phyloP scores from a whole-genome alignment of 1,140 invertebrate species.

The Tetramorium simillimum region DNA sequence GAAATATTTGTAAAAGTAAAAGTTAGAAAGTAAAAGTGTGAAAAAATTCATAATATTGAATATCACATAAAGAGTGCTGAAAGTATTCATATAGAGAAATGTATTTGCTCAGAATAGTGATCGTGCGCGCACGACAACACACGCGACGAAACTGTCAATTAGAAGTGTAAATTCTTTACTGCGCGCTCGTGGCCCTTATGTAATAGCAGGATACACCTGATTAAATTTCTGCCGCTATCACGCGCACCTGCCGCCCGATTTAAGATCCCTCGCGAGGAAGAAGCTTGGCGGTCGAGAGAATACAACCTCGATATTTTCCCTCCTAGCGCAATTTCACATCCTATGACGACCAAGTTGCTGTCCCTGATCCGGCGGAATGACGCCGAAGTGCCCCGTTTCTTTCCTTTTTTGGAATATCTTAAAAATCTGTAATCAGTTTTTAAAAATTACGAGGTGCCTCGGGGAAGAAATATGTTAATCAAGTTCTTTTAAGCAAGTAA shows the following conservation, averaged over 20 bases:
- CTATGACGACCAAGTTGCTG: slow-evolving; percentile 1
- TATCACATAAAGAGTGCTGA: not conserved
- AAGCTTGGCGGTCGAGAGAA: slow-evolving; percentile 30
- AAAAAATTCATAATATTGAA: not conserved
- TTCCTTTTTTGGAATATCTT: slow-evolving; percentile 43
- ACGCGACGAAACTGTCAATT: slow-evolving; percentile 54
- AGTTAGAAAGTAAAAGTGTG: not conserved
- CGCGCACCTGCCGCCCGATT: slow-evolving; percentile 57
- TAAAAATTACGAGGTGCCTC: not conserved
- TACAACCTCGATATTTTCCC: slow-evolving; percentile 41
- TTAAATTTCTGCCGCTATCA: slow-evolving; percentile 64
- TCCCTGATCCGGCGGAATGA: slow-evolving; percentile 25
- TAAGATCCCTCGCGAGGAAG: slow-evolving; percentile 66
- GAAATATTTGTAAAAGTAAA: not conserved
- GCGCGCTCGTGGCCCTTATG: slow-evolving; percentile 42
- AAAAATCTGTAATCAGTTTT: slow-evolving; percentile 26
- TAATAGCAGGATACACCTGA: slow-evolving; percentile 47
- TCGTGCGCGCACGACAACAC: not conserved
- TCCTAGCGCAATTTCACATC: slow-evolving; percentile 45
- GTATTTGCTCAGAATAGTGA: not conserved
- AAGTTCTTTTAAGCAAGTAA: not conserved
- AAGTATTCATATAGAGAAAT: not conserved
- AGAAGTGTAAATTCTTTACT: slow-evolving; percentile 60
- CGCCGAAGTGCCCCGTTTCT: not conserved
- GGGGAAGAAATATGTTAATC: slow-evolving; percentile 12